phyloP scores from a whole-genome alignment of 1,140 invertebrate species.

The Drosophila triauraria region DNA sequence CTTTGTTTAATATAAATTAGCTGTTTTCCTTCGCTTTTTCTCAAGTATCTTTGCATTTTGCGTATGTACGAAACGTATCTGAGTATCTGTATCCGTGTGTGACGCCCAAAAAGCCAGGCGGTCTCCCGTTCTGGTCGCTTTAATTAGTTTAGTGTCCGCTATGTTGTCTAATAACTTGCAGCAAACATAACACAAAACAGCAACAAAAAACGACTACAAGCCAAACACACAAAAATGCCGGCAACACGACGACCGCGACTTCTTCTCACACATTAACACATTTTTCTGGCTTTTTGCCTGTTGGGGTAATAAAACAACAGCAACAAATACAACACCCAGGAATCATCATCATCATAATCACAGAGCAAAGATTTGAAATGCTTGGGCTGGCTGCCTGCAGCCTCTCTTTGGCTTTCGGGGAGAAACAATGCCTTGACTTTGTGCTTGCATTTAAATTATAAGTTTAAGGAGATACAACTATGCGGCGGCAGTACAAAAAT shows the following conservation, averaged over 20 bases:
- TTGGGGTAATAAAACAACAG: constrained; percentile 25
- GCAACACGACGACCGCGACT: constrained; percentile 28
- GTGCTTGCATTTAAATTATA: constrained; percentile 82
- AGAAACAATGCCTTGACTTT: constrained; percentile 77
- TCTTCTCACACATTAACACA: constrained; percentile 82
- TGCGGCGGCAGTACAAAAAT: constrained; percentile 64
- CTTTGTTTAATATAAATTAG: neutral
- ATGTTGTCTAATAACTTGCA: constrained; percentile 53
- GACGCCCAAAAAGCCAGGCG: constrained; percentile 47
- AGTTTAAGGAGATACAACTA: constrained; percentile 70
- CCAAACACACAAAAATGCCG: constrained; percentile 33
- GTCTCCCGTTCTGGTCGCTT: constrained; percentile 57
- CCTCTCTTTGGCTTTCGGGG: constrained; percentile 14
- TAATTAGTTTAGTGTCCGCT: constrained; percentile 79
- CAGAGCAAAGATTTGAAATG: constrained; percentile 58
- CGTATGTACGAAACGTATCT: constrained; percentile 12
- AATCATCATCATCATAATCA: constrained; percentile 60
- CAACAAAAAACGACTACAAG: constrained; percentile 27
- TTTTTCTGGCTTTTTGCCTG: constrained; percentile 57
- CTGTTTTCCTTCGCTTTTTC: neutral
- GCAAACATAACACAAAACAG: constrained; percentile 37
- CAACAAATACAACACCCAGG: constrained; percentile 26
- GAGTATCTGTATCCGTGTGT: constrained; percentile 35
- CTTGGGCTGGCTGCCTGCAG: constrained; percentile 2
- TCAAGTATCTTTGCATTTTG: neutral